A percentile compares a stretch with the other conserved stretches of the same genome.
phyloP scores from a whole-genome alignment of 2,113 vertebrate species.

The Nesogale talazaci region DNA sequence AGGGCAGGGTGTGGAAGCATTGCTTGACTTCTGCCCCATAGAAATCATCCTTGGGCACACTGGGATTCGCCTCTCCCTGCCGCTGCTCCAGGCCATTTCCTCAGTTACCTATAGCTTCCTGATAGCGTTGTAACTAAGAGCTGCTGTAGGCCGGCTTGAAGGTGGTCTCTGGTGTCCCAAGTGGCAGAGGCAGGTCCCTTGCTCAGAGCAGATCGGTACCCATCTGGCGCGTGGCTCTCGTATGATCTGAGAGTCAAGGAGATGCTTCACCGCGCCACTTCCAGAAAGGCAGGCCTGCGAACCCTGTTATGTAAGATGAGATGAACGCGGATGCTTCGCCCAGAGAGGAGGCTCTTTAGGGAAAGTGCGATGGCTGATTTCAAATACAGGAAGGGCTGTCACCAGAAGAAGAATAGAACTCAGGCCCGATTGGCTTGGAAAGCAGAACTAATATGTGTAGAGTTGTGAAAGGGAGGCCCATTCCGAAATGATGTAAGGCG shows the following conservation, averaged over 20 bases:
- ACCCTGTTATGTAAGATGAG: not conserved
- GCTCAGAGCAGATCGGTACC: not conserved
- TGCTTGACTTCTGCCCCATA: no score
- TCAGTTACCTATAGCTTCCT: not conserved
- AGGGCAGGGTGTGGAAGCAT: no score
- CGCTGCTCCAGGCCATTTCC: no score
- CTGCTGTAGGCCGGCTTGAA: not conserved
- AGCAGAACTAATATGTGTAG: not conserved
- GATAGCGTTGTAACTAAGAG: not conserved
- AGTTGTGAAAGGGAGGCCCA: not conserved
- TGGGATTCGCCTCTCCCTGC: no score
- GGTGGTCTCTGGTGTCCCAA: not conserved
- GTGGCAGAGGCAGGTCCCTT: fast-evolving
- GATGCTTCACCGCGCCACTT: not conserved
- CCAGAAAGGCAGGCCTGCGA: not conserved
- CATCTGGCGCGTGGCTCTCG: not conserved
- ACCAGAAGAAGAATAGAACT: not conserved
- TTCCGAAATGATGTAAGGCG: not conserved
- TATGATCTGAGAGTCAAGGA: not conserved
- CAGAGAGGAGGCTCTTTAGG: not conserved
- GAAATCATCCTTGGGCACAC: no score
- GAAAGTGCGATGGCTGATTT: not conserved
- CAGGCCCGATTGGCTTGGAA: not conserved
- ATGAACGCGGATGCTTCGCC: not conserved
- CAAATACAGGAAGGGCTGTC: no score